A percentile compares a stretch with the other conserved stretches of the same genome.
Evolutionary conservation across 2,113 vertebrate species (phyloP).

Genomic region (Chaenocephalus aceratus): DNA sequence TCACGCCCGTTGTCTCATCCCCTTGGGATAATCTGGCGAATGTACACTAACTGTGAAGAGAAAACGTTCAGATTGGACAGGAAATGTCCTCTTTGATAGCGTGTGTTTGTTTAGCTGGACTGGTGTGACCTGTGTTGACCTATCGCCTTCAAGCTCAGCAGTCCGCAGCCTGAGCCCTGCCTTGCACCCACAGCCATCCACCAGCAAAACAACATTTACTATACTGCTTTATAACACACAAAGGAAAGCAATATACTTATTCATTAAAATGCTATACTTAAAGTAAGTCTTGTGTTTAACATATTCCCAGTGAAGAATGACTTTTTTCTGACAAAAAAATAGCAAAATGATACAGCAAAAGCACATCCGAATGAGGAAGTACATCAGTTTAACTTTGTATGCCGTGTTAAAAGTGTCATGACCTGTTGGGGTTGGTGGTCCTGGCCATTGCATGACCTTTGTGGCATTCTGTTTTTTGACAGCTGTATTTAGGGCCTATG

Average conservation of each 20-base stretch:
- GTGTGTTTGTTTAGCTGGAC: conserved; percentile 80
- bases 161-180: conserved; percentile 57
- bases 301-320: neutral
- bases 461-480: conserved; percentile 4
- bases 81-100: conserved; percentile 82
- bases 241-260: neutral
- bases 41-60: conserved; percentile 69
- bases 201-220: conserved; percentile 28
- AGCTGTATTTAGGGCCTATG: neutral
- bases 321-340: neutral
- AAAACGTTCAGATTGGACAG: conserved; percentile 73
- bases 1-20: conserved; percentile 39
- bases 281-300: neutral
- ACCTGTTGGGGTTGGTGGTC: conserved; percentile 3
- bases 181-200: conserved; percentile 48
- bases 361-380: conserved; percentile 5
- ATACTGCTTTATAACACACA: conserved; percentile 2
- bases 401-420: neutral
- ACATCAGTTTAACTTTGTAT: neutral
- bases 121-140: conserved; percentile 74
- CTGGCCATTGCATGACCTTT: conserved; percentile 12
- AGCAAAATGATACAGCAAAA: neutral
- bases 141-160: conserved; percentile 64
- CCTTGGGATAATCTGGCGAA: conserved; percentile 61
- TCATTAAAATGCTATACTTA: neutral